Conservation (phyloP, 1,140 invertebrate species). For the Lasaia peninsularis region DNA sequence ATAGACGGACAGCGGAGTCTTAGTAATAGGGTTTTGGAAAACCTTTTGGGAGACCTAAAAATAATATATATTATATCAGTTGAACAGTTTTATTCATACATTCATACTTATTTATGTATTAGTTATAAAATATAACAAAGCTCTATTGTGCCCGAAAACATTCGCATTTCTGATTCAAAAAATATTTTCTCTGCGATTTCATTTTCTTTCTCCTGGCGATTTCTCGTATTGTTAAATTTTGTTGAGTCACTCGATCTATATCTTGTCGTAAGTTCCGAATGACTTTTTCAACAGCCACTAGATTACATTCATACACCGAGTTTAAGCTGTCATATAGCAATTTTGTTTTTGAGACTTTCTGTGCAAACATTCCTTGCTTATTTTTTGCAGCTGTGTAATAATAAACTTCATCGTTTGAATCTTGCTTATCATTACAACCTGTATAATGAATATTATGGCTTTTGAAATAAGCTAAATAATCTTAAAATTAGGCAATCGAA, state of each 20-base stretch:
- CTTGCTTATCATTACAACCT: no score
- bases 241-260: constrained; percentile 33
- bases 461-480: no score
- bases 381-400: background rate
- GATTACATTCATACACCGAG: constrained; percentile 37
- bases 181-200: constrained; percentile 22
- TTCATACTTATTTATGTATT: no score
- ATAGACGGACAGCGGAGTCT: no score
- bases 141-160: constrained; percentile 19
- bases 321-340: constrained; percentile 21
- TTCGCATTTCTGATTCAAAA: constrained; percentile 31
- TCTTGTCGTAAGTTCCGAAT: constrained; percentile 45
- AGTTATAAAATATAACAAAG: no score
- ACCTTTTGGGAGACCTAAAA: no score
- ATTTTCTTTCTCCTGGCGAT: constrained; percentile 26
- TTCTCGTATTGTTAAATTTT: constrained; percentile 34
- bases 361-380: background rate
- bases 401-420: no score
- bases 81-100: no score
- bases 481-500: no score
- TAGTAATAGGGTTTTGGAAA: no score
- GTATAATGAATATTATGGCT: no score
- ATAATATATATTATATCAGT: no score
- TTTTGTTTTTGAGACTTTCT: background rate
- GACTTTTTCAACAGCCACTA: constrained; percentile 44